These are phyloP conservation scores for Eristalis intricaria DNA, from an alignment of 2,888 invertebrate species.

Conservation along the genomic window DNA sequence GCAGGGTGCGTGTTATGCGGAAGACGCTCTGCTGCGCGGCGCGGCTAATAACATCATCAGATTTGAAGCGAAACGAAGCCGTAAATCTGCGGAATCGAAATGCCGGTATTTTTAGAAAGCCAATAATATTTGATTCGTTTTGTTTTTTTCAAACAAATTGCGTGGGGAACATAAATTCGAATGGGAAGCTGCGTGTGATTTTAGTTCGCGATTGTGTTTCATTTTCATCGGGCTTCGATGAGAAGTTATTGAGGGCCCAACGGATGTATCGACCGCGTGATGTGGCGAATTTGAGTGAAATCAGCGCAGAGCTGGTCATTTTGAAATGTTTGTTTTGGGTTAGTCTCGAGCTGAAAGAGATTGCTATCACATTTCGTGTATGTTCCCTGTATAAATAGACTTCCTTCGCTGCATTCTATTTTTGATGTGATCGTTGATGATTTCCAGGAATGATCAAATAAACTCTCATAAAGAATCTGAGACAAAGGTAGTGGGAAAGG, in stretches of 20 bases:
- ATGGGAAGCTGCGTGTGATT: constrained; percentile 10
- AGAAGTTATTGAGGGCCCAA: constrained; percentile 24
- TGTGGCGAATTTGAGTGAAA: constrained; percentile 13
- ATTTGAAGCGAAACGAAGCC: constrained; percentile 1
- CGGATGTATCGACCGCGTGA: constrained; percentile 19
- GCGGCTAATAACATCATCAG: constrained; percentile 11
- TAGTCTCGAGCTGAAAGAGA: not conserved
- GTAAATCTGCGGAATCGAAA: constrained; percentile 5
- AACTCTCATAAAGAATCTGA: not conserved
- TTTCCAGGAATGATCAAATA: not conserved
- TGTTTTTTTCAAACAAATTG: not conserved
- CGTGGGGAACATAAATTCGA: constrained; percentile 10
- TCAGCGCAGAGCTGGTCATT: not conserved
- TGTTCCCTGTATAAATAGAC: not conserved
- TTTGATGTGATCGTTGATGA: not conserved
- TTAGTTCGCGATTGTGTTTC: constrained; percentile 26
- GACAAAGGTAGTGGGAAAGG: not conserved
- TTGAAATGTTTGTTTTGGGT: not conserved
- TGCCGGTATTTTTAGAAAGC: constrained; percentile 34
- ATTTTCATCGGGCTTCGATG: constrained; percentile 13
- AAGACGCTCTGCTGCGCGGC: not conserved
- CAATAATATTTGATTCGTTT: constrained; percentile 1
- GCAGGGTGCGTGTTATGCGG: not conserved
- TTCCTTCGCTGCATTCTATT: not conserved
- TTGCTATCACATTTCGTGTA: not conserved